Base-by-base conservation (phyloP, 2,113 vertebrate genomes). In the Tichodroma muraria region DNA sequence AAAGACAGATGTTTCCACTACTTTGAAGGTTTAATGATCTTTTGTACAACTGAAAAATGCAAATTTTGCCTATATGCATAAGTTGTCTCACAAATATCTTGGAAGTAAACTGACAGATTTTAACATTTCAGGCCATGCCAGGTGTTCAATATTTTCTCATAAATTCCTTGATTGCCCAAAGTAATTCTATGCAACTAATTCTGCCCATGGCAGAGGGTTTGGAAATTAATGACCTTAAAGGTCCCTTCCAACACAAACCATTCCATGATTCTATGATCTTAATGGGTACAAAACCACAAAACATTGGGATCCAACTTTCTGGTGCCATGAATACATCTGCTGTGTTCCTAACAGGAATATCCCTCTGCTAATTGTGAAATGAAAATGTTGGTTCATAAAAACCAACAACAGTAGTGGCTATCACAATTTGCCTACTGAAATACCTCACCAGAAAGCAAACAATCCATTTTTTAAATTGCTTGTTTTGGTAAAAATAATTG, bases 11-110 rank as follows among this genome's bases (percentile, higher is more conserved):
- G 86, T 95, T 97, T 85, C 80, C 65, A 95, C 56, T 88, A 21
- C 66, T 93, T 97, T 69, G 79, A 89, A 91, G 24, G 30, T 64
- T 92, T 89, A 81, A 81, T 73, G 75, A 86, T 88, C 45, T 8
- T 85, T 91, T 21, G 38, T 85, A 42, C 50, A 95, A 97, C 90
- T 76, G 49, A 95, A 80, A 91, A 96, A 82, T 45, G 56, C 70
- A 81, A 68, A 47, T 93, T 93, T 94, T 93, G 28, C 76, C 91
- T 92, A 72, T 24, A 93, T 52, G 40, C 37, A 21, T 89, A 96
- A 94, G 25, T 90, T 97, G 69, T 89, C 96, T 95, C 92, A 97
- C 47, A 96, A 96, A 84, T 63, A 90, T 82, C 78, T 96, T 93
- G 69, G 31, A 93, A 88, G 22, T 52, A 94, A 92, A 85, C 53